Conservation (phyloP, 2,797 vertebrate genomes). For the Eurystomus glaucurus region DNA sequence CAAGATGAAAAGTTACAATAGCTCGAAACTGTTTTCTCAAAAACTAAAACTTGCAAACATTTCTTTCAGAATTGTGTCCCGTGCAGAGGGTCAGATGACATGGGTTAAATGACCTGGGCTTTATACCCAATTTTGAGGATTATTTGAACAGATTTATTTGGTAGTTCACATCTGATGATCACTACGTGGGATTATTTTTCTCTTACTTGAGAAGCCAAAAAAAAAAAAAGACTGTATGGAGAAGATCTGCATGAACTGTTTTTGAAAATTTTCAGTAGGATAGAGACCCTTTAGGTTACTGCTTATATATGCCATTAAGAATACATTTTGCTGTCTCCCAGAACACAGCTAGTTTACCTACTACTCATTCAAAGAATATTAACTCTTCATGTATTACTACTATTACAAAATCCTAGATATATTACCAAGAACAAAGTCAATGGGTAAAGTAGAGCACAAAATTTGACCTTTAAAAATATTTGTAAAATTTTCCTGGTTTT, state of each 20-base stretch:
- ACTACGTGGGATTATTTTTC: neutral
- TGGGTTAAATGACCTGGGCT: neutral
- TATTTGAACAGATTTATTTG: neutral
- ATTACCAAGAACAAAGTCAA: neutral
- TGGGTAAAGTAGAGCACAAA: neutral
- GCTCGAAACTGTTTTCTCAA: neutral
- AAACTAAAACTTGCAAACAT: neutral
- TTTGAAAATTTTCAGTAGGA: neutral
- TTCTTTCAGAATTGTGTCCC: neutral
- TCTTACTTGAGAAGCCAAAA: neutral
- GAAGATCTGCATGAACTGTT: neutral
- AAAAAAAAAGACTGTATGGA: neutral
- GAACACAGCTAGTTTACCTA: neutral
- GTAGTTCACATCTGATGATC: neutral
- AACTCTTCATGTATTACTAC: neutral
- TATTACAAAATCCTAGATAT: neutral
- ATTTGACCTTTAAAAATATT: constrained; percentile 59
- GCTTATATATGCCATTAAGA: neutral
- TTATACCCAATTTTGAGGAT: neutral
- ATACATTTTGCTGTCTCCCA: neutral
- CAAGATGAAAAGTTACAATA: neutral
- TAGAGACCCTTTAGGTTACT: neutral
- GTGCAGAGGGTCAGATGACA: neutral
- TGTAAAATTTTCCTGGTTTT: constrained; percentile 48
- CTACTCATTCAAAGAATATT: neutral